Evolutionary conservation across 2,888 invertebrate species (phyloP).

Genomic region (Andrena flavipes): DNA sequence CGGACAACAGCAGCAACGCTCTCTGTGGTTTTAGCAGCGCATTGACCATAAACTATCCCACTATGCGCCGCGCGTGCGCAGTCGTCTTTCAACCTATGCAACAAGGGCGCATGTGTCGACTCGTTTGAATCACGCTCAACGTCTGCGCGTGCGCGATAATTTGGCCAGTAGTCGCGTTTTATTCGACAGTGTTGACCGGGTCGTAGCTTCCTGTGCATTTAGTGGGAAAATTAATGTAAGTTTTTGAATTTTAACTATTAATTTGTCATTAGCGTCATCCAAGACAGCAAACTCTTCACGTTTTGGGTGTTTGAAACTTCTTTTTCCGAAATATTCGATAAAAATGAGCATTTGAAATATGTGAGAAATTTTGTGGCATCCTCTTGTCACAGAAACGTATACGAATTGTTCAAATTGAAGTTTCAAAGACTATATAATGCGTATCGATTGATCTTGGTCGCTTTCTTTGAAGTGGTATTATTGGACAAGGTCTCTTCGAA

Average conservation of each 20-base stretch:
- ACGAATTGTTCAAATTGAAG: not conserved
- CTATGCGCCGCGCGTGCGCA: conserved; percentile 36
- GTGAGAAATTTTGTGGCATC: not conserved
- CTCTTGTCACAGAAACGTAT: not conserved
- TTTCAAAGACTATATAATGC: not conserved
- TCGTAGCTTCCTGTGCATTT: not conserved
- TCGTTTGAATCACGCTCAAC: not conserved
- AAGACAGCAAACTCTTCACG: not conserved
- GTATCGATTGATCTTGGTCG: not conserved
- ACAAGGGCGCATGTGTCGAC: not conserved
- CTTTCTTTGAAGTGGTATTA: not conserved
- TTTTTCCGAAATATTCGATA: not conserved
- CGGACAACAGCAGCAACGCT: conserved; percentile 54
- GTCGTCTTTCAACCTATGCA: conserved; percentile 1
- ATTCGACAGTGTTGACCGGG: not conserved
- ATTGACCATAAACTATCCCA: conserved; percentile 54
- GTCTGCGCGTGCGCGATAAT: not conserved
- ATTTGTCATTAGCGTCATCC: not conserved
- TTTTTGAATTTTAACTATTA: not conserved
- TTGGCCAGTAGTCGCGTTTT: not conserved
- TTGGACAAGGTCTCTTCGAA: not conserved
- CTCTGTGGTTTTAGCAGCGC: conserved; percentile 25
- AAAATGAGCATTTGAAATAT: not conserved
- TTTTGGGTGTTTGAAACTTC: not conserved
- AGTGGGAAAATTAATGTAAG: not conserved